phyloP scores from a whole-genome alignment of 2,797 vertebrate species.

The Cossypha niveicapilla region DNA sequence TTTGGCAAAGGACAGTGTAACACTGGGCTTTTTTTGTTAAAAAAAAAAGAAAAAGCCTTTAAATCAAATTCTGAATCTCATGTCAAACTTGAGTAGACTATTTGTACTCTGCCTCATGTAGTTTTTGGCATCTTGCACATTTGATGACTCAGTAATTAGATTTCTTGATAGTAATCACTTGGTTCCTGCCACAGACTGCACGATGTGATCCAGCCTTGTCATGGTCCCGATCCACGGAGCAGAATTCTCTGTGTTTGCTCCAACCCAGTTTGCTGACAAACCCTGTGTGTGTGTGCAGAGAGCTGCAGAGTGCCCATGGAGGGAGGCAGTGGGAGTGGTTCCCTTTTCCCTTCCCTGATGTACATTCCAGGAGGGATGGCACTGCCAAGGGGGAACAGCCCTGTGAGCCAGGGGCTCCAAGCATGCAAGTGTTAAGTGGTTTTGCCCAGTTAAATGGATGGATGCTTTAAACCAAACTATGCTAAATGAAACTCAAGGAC shows the following conservation, averaged over 20 bases:
- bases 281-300: background rate
- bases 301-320: background rate
- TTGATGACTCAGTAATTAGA: constrained; percentile 70
- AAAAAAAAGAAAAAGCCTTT: constrained; percentile 72
- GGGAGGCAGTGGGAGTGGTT: background rate
- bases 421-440: background rate
- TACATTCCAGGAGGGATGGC: background rate
- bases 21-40: constrained; percentile 40
- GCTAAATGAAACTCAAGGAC: background rate
- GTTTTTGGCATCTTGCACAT: constrained; percentile 65
- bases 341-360: background rate
- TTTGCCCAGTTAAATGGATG: background rate
- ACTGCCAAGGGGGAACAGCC: background rate
- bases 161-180: constrained; percentile 65
- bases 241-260: constrained; percentile 42
- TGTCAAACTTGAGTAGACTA: constrained; percentile 80
- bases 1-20: constrained; percentile 85
- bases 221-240: constrained; percentile 38
- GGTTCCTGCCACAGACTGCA: constrained; percentile 73
- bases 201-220: constrained; percentile 66
- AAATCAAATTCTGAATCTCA: constrained; percentile 82
- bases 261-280: constrained; percentile 9
- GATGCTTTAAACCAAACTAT: background rate
- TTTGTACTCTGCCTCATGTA: constrained; percentile 75
- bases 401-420: background rate